These are phyloP conservation scores for Gerris buenoi DNA, from an alignment of 1,140 invertebrate species.

Conservation along the genomic window DNA sequence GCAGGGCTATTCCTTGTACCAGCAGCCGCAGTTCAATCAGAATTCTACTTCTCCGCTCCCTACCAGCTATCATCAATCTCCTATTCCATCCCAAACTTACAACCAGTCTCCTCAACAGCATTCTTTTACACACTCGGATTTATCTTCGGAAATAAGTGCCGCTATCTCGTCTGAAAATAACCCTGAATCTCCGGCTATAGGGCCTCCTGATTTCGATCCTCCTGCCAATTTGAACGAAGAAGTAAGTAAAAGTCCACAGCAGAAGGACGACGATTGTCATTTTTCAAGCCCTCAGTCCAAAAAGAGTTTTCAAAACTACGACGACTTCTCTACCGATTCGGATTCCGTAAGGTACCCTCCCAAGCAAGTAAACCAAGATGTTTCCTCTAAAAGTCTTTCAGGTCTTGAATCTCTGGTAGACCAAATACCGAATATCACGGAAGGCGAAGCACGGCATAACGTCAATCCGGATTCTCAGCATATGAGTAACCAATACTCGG, in stretches of 20 bases:
- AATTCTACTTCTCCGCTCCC: conserved; percentile 24
- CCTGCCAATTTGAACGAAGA: conserved; percentile 43
- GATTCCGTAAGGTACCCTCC: conserved; percentile 24
- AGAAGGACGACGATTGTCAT: conserved; percentile 31
- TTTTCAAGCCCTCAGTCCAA: conserved; percentile 34
- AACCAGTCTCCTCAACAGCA: conserved; percentile 37
- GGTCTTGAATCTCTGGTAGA: conserved; percentile 76
- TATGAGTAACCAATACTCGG: conserved; percentile 19
- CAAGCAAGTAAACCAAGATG: conserved; percentile 40
- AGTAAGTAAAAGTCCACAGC: conserved; percentile 25
- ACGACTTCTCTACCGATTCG: conserved; percentile 24
- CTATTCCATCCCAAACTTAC: conserved; percentile 25
- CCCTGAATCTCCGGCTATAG: conserved; percentile 46
- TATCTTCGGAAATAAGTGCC: conserved; percentile 59
- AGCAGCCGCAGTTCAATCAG: conserved; percentile 26
- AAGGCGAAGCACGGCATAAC: conserved; percentile 34
- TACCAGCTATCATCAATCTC: conserved; percentile 24
- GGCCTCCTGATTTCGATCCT: conserved; percentile 58
- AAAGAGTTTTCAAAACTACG: conserved; percentile 26
- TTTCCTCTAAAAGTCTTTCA: conserved; percentile 71
- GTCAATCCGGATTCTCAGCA: conserved; percentile 16
- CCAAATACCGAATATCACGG: conserved; percentile 75
- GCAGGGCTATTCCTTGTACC: conserved; percentile 31
- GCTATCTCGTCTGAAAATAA: conserved; percentile 55
- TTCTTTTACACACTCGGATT: conserved; percentile 52